Evolutionary conservation across 2,113 vertebrate genomes (phyloP), one percentile per base, ranked within the genome.

Genomic region (Protobothrops flavoviridis): DNA sequence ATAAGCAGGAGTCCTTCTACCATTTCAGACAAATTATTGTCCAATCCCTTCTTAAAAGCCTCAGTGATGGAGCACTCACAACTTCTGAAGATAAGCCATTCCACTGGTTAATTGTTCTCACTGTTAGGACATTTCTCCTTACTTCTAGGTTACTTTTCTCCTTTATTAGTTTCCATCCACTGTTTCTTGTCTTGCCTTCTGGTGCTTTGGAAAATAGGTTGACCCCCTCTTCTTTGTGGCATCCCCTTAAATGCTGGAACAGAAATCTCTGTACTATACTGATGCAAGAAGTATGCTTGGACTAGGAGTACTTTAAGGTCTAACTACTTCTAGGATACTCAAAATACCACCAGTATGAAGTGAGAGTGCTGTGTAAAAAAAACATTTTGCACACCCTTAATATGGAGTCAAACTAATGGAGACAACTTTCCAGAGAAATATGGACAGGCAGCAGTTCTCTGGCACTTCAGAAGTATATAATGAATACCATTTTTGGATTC

Each of bases 401-500:
- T 64, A 74, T 33, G 29, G 13, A 74, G 64, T 74, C 64, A 74
- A 69, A 74, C 4, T 74, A 33, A 74, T 17, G 64, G 64, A 74
- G 29, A 69, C 64, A 69, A 69, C 29, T 69, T 69, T n/a, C 12
- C 29, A 33, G 29, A 69, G 29, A n/a, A 33, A n/a, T 33, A 33
- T 69, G 29, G 64, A 33, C 64, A n/a, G 29, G 64, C 64, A 69
- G 29, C 12, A n/a, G 69, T 33, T 74, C n/a, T 33, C n/a, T 33
- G 17, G 5, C n/a, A 20, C 13, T 74, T 74, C n/a, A 33, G 95
- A 96, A 93, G 4, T 64, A 52, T 20, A 45, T 91, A 91, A 50
- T 88, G 29, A 89, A 94, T 95, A 3, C 95, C 93, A 21, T 97
- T 98, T 94, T 92, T 3, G 98, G 97, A 2, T 90, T 94, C 26